phyloP scores from a whole-genome alignment of 2,113 vertebrate genomes.

The Jaculus jaculus region DNA sequence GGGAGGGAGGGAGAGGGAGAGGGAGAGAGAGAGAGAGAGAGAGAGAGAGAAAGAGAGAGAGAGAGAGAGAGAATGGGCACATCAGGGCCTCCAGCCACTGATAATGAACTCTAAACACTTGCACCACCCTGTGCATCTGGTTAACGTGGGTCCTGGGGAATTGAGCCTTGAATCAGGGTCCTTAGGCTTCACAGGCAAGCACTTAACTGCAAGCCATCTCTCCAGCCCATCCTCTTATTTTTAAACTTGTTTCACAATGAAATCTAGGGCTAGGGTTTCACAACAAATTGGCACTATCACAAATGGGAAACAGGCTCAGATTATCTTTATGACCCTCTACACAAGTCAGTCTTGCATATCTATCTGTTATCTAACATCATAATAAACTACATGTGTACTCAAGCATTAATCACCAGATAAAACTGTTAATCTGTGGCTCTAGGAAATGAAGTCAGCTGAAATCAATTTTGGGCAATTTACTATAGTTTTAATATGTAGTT shows the following conservation, averaged over 20 bases:
- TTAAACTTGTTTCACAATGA: not conserved
- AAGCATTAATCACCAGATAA: not conserved
- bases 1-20: too few species aligned
- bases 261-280: not conserved
- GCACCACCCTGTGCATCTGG: too few species aligned
- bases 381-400: not conserved
- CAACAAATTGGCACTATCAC: not conserved
- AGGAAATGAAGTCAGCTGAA: not conserved
- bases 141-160: too few species aligned
- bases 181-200: too few species aligned
- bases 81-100: too few species aligned
- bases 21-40: too few species aligned
- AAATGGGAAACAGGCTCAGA: not conserved
- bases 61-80: too few species aligned
- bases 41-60: too few species aligned
- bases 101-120: too few species aligned
- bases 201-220: too few species aligned
- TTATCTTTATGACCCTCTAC: not conserved
- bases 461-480: not conserved
- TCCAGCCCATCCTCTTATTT: not conserved
- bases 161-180: too few species aligned
- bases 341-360: not conserved
- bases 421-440: not conserved
- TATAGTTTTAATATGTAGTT: not conserved
- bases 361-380: not conserved